These are phyloP conservation scores for Pinna nobilis DNA, from an alignment of 1,140 invertebrate genomes.

Conservation along the genomic window DNA sequence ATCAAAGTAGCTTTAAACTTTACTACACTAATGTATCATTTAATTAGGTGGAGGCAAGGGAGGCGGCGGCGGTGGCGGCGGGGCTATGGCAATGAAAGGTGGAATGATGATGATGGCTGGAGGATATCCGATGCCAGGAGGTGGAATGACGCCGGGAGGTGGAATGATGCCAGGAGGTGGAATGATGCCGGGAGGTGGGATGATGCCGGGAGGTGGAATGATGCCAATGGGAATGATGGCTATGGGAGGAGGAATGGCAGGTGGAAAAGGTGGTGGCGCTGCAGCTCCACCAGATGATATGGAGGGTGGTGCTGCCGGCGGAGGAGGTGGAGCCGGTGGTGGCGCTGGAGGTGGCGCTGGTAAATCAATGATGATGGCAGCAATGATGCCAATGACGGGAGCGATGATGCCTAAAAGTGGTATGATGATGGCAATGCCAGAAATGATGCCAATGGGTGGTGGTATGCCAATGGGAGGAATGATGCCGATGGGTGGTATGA, in stretches of 20 bases:
- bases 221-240: conserved; percentile 1
- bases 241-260: conserved; percentile 22
- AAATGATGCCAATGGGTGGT: conserved; percentile 27
- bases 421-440: conserved; percentile 22
- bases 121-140: neutral
- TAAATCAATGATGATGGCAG: neutral
- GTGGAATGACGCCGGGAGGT: neutral
- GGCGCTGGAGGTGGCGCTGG: conserved; percentile 13
- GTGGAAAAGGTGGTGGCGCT: no score
- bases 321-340: no score
- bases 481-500: conserved; percentile 16
- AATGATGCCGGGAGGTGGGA: no score
- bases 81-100: conserved; percentile 21
- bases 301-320: neutral
- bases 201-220: neutral
- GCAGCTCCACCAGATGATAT: neutral
- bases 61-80: conserved; percentile 32
- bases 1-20: no score
- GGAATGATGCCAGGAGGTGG: conserved; percentile 4
- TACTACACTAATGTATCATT: no score
- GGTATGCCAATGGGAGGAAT: conserved; percentile 23
- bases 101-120: conserved; percentile 5
- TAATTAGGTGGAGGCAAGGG: neutral
- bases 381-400: conserved; percentile 27
- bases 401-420: no score